A percentile compares a stretch with the other conserved stretches of the same genome.
Conservation (phyloP, 2,797 vertebrate species). For the Lophotriccus pileatus region DNA sequence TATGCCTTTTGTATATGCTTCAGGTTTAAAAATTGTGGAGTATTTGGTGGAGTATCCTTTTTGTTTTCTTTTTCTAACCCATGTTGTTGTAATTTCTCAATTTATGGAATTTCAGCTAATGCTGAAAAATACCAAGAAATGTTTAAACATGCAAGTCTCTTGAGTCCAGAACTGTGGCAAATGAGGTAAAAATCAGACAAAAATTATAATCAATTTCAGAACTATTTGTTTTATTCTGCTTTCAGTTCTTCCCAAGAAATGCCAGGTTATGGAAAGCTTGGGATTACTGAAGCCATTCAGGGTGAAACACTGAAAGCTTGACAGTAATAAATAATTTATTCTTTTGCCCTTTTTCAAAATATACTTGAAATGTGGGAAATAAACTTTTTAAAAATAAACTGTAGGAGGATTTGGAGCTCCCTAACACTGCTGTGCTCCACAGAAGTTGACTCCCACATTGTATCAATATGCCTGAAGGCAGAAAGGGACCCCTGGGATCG, state of each 20-base stretch:
- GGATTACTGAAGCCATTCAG: background rate
- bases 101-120: background rate
- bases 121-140: background rate
- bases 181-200: background rate
- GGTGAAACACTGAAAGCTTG: background rate
- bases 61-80: background rate
- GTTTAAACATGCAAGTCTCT: background rate
- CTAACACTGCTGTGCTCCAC: background rate
- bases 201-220: background rate
- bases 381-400: background rate
- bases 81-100: background rate
- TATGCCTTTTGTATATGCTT: background rate
- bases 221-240: background rate
- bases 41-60: background rate
- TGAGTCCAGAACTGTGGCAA: background rate
- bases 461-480: background rate
- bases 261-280: background rate
- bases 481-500: background rate
- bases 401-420: background rate
- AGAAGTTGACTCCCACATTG: background rate
- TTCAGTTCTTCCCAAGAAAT: background rate
- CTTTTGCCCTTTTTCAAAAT: background rate
- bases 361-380: background rate
- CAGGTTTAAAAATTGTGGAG: rapidly evolving
- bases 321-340: background rate